phyloP scores from a whole-genome alignment of 2,888 invertebrate genomes.

The Copidosoma aretas region DNA sequence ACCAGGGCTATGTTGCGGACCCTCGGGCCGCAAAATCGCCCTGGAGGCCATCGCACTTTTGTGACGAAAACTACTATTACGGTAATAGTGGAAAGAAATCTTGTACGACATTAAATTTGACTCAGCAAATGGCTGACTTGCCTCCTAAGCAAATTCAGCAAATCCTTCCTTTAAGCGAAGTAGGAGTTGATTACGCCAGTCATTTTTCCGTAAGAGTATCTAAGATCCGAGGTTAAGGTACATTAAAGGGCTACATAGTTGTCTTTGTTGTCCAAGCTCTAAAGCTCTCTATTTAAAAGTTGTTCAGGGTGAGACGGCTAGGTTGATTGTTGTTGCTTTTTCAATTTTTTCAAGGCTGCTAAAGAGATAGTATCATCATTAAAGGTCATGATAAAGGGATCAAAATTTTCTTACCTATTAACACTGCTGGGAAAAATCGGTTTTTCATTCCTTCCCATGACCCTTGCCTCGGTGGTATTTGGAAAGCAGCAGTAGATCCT shows the following conservation, averaged over 20 bases:
- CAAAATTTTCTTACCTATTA: background rate
- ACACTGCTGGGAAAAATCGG: constrained; percentile 5
- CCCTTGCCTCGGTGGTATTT: constrained; percentile 49
- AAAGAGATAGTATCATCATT: constrained; percentile 4
- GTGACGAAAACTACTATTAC: no score
- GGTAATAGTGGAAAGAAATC: no score
- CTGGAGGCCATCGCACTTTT: no score
- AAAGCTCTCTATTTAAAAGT: constrained; percentile 52
- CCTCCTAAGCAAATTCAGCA: no score
- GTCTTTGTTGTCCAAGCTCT: constrained; percentile 48
- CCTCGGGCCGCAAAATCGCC: no score
- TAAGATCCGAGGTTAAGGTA: constrained; percentile 29
- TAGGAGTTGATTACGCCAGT: constrained; percentile 49
- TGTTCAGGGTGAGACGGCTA: constrained; percentile 47
- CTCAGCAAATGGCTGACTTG: no score
- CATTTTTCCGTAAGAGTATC: constrained; percentile 43
- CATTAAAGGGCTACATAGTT: constrained; percentile 29
- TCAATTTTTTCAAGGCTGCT: constrained; percentile 2
- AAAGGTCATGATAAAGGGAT: background rate
- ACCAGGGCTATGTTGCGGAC: no score
- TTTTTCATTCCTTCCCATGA: constrained; percentile 44
- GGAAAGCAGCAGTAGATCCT: constrained; percentile 49
- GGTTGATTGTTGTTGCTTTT: constrained; percentile 49
- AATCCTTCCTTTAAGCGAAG: constrained; percentile 45
- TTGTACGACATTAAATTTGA: no score